Conservation (phyloP, 1,140 invertebrate species). For the Meloidogyne floridensis region DNA sequence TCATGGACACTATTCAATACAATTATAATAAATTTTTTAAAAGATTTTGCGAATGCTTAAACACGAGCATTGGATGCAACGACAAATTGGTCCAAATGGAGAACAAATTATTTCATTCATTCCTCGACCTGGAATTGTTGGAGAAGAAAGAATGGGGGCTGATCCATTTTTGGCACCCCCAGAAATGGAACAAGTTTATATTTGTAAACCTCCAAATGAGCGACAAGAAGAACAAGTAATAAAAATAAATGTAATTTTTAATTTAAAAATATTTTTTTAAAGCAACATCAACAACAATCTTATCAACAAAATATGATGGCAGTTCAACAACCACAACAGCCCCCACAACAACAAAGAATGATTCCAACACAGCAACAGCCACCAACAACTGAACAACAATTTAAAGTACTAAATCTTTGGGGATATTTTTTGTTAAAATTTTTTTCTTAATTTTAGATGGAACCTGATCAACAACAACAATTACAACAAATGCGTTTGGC, state of each 20-base stretch:
- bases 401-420: constrained; percentile 1
- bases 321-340: constrained; percentile 18
- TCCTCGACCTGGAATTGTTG: constrained; percentile 25
- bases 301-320: constrained; percentile 19
- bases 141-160: constrained; percentile 13
- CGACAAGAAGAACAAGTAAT: neutral
- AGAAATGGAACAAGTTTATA: constrained; percentile 26
- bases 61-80: constrained; percentile 21
- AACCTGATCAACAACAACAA: constrained; percentile 9
- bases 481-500: constrained; percentile 16
- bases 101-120: constrained; percentile 16
- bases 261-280: neutral
- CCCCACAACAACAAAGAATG: constrained; percentile 17
- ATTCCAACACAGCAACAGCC: neutral
- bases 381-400: neutral
- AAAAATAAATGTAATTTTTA: neutral
- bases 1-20: neutral
- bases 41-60: constrained; percentile 25
- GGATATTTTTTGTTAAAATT: constrained; percentile 18
- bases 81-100: constrained; percentile 9
- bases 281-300: constrained; percentile 6
- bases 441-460: constrained; percentile 18
- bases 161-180: constrained; percentile 23
- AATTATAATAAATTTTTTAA: constrained; percentile 14
- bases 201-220: neutral